Evolutionary conservation across 2,888 invertebrate species (phyloP).

Genomic region (Siphonodentalium dalli): DNA sequence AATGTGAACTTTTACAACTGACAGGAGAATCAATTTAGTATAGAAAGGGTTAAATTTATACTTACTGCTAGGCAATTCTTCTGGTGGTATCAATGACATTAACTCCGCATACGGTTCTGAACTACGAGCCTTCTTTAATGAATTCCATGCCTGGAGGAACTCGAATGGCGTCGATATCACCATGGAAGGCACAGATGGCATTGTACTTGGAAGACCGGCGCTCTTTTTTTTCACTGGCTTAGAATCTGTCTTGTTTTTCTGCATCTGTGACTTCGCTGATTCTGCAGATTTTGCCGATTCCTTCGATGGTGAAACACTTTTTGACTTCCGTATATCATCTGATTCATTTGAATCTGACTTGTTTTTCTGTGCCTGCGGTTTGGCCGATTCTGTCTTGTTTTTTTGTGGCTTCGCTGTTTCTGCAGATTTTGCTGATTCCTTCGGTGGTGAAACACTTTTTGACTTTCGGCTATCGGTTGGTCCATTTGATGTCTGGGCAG

Average conservation of each 20-base stretch:
- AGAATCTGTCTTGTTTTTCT: conserved; percentile 11
- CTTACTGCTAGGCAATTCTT: conserved; percentile 52
- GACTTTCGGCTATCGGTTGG: too few species aligned
- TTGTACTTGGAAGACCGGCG: conserved; percentile 36
- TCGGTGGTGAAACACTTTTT: conserved; percentile 1
- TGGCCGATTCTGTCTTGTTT: conserved; percentile 12
- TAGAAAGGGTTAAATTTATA: too few species aligned
- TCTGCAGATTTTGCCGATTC: neutral
- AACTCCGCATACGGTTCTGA: conserved; percentile 54
- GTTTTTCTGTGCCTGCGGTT: conserved; percentile 16
- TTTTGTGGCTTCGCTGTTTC: conserved; percentile 7
- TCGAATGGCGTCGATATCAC: conserved; percentile 59
- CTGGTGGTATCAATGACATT: conserved; percentile 51
- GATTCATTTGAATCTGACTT: conserved; percentile 1
- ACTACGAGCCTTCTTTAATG: conserved; percentile 46
- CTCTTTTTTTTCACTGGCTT: conserved; percentile 32
- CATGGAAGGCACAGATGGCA: conserved; percentile 36
- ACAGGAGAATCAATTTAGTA: too few species aligned
- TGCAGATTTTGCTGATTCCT: neutral
- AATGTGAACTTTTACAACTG: too few species aligned
- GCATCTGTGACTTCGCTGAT: too few species aligned
- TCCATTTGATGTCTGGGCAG: too few species aligned
- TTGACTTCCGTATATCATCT: too few species aligned
- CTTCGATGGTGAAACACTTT: neutral
- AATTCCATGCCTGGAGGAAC: conserved; percentile 61